Conservation (phyloP, 2,888 invertebrate genomes). For the Pyrgus malvae region DNA sequence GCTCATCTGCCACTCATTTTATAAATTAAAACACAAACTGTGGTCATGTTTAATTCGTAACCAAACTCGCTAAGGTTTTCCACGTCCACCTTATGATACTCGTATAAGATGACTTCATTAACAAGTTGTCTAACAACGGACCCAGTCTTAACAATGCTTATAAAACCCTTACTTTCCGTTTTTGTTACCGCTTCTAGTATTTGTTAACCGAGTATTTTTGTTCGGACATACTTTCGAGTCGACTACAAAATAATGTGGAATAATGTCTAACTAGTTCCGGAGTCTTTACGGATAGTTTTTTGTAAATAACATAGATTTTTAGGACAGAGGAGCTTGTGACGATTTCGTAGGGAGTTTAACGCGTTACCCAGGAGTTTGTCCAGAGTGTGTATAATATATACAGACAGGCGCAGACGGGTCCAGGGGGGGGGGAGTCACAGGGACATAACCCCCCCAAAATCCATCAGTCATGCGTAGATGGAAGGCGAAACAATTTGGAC, state of each 20-base stretch:
- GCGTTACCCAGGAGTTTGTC: too few relatives aligned
- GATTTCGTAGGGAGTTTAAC: too few relatives aligned
- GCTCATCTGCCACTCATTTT: too few relatives aligned
- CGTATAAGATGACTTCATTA: conserved; percentile 35
- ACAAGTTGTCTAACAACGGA: conserved; percentile 30
- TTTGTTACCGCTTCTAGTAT: conserved; percentile 15
- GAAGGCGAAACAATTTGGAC: too few relatives aligned
- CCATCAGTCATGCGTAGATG: too few relatives aligned
- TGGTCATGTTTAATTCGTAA: not conserved
- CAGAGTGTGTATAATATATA: too few relatives aligned
- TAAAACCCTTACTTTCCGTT: conserved; percentile 12
- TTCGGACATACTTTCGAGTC: conserved; percentile 4
- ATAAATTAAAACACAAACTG: too few relatives aligned
- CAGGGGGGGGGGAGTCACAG: too few relatives aligned
- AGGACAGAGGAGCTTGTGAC: too few relatives aligned
- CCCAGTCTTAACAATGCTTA: conserved; percentile 29
- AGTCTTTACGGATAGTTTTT: conserved; percentile 10
- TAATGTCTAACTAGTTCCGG: conserved; percentile 5
- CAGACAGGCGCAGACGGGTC: too few relatives aligned
- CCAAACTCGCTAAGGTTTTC: conserved; percentile 17
- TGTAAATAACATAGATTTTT: too few relatives aligned
- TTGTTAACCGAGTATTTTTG: conserved; percentile 22
- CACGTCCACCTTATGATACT: conserved; percentile 27
- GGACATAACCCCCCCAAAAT: too few relatives aligned
- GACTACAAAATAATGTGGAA: conserved; percentile 16